A percentile compares a stretch with the other conserved stretches of the same genome.
Evolutionary conservation across 2,888 invertebrate genomes (phyloP).

Genomic region (Chrysina gloriosa): DNA sequence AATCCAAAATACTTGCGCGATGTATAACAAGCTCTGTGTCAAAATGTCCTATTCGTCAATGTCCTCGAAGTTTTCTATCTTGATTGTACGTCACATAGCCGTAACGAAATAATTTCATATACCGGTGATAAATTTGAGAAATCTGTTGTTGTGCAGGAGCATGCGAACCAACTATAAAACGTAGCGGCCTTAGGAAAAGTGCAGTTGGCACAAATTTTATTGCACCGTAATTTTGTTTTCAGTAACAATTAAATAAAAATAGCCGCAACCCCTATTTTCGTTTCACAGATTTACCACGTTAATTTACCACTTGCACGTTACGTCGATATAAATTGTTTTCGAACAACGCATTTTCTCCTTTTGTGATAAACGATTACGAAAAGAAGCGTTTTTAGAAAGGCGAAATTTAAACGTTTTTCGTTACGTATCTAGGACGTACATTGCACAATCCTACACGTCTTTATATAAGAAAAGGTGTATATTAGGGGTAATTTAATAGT

Average conservation of each 20-base stretch:
- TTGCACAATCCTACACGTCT: too few species aligned
- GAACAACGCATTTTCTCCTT: too few species aligned
- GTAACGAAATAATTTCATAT: slow-evolving; percentile 26
- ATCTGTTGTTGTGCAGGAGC: slow-evolving; percentile 12
- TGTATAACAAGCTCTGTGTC: too few species aligned
- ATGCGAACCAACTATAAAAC: slow-evolving; percentile 31
- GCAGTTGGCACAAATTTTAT: slow-evolving; percentile 21
- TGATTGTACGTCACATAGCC: background rate
- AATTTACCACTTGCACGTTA: background rate
- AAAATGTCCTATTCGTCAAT: slow-evolving; percentile 8
- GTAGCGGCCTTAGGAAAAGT: background rate
- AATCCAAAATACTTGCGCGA: too few species aligned
- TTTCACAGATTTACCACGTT: background rate
- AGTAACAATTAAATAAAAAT: slow-evolving; percentile 36
- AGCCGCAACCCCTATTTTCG: slow-evolving; percentile 16
- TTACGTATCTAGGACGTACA: too few species aligned
- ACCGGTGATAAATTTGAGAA: slow-evolving; percentile 32
- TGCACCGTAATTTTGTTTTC: slow-evolving; percentile 23
- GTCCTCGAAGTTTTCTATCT: background rate
- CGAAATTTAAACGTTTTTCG: too few species aligned
- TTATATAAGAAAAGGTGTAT: too few species aligned
- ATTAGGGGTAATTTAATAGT: slow-evolving; percentile 25
- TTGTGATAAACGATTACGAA: too few species aligned
- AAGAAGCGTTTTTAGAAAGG: too few species aligned
- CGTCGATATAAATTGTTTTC: too few species aligned